Evolutionary conservation across 2,888 invertebrate species (phyloP).

Genomic region (Junonia oenone): DNA sequence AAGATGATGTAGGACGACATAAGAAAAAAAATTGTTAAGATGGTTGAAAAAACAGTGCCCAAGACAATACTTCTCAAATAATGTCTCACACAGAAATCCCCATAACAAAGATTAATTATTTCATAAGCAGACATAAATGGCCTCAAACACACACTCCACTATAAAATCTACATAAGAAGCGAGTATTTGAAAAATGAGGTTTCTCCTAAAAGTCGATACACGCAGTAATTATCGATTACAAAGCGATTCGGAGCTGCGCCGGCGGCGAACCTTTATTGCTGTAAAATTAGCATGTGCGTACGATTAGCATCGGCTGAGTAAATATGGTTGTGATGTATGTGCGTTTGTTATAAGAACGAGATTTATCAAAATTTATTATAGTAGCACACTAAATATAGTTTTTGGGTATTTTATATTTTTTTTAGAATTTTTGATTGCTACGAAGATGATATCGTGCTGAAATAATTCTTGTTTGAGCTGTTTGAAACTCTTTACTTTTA

Average conservation of each 20-base stretch:
- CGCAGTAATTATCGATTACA: conserved; percentile 7
- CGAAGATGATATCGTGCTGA: too few species aligned
- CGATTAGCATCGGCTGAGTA: background rate
- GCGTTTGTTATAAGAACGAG: background rate
- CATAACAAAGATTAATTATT: background rate
- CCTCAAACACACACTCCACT: background rate
- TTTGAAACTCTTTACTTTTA: too few species aligned
- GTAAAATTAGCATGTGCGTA: background rate
- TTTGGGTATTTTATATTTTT: too few species aligned
- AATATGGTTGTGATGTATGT: background rate
- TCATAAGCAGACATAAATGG: background rate
- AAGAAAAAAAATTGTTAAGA: too few species aligned
- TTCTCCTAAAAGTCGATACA: background rate
- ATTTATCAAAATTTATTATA: background rate
- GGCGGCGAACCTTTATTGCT: conserved; percentile 2
- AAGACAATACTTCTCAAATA: too few species aligned
- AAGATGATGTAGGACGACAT: too few species aligned
- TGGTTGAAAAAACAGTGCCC: too few species aligned
- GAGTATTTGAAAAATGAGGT: background rate
- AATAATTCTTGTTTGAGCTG: too few species aligned
- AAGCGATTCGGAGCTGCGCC: conserved; percentile 11
- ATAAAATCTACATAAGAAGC: background rate
- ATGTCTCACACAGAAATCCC: too few species aligned
- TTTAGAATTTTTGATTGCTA: too few species aligned
- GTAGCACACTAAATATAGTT: too few species aligned